Evolutionary conservation across 2,888 invertebrate species (phyloP).

Genomic region (Reticulitermes lucifugus): DNA sequence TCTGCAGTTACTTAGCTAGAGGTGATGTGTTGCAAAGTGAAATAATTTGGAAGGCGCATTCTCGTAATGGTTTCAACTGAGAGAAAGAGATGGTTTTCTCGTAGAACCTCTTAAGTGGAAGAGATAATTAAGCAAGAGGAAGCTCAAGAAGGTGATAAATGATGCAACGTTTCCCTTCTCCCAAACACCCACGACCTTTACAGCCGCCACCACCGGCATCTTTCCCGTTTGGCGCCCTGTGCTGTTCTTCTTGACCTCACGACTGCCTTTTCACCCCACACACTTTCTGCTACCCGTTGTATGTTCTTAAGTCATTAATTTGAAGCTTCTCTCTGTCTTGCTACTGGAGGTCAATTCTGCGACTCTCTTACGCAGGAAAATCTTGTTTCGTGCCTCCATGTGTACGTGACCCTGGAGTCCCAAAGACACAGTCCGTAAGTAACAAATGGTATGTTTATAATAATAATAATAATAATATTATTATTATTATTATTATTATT

Average conservation of each 20-base stretch:
- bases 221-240: slow-evolving; percentile 16
- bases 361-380: neutral
- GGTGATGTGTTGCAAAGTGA: slow-evolving; percentile 23
- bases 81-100: neutral
- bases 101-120: slow-evolving; percentile 36
- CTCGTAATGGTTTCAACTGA: slow-evolving; percentile 30
- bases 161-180: slow-evolving; percentile 12
- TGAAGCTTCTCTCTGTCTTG: neutral
- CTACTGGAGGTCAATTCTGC: neutral
- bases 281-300: neutral
- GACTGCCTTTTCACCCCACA: neutral
- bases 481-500: too few relatives aligned
- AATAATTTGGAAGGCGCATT: slow-evolving; percentile 21
- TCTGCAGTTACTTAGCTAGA: slow-evolving; percentile 11
- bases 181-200: neutral
- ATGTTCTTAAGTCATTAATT: slow-evolving; percentile 12
- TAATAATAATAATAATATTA: too few relatives aligned
- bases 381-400: neutral
- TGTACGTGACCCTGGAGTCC: too few relatives aligned
- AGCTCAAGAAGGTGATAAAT: slow-evolving; percentile 31
- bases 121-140: slow-evolving; percentile 43
- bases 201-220: neutral
- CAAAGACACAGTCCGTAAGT: too few relatives aligned
- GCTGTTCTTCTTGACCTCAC: neutral
- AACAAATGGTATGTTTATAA: too few relatives aligned